Conservation (phyloP, 2,113 vertebrate genomes). For the Toxotes chatareus region DNA sequence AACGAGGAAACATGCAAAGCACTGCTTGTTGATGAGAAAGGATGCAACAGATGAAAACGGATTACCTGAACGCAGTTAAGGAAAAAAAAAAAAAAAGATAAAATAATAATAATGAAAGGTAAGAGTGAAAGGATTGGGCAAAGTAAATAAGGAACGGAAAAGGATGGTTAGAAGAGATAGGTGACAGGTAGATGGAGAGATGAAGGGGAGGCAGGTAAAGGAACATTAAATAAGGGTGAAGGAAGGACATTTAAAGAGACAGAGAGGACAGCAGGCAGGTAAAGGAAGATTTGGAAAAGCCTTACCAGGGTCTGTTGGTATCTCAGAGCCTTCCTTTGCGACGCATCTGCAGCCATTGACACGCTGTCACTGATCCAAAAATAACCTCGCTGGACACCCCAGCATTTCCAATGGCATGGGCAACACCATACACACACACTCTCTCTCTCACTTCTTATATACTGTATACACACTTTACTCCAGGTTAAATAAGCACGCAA, state of each 20-base stretch:
- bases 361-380: conserved; percentile 87
- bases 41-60: neutral
- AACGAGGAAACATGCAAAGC: conserved; percentile 4
- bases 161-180: neutral
- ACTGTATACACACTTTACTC: conserved; percentile 31
- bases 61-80: neutral
- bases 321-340: conserved; percentile 88
- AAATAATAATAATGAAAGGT: neutral
- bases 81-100: neutral
- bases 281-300: conserved; percentile 54
- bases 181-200: conserved; percentile 29
- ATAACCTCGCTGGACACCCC: conserved; percentile 83
- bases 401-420: conserved; percentile 80
- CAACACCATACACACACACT: conserved; percentile 69
- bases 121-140: neutral
- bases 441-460: conserved; percentile 39
- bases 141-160: conserved; percentile 1
- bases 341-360: conserved; percentile 91
- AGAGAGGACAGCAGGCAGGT: conserved; percentile 35
- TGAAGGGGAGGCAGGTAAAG: conserved; percentile 20
- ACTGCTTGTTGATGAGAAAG: neutral
- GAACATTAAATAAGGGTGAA: neutral
- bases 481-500: conserved; percentile 53
- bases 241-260: conserved; percentile 10
- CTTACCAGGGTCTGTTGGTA: conserved; percentile 92